Evolutionary conservation across 2,113 vertebrate genomes (phyloP).

Genomic region (Eolophus roseicapilla): DNA sequence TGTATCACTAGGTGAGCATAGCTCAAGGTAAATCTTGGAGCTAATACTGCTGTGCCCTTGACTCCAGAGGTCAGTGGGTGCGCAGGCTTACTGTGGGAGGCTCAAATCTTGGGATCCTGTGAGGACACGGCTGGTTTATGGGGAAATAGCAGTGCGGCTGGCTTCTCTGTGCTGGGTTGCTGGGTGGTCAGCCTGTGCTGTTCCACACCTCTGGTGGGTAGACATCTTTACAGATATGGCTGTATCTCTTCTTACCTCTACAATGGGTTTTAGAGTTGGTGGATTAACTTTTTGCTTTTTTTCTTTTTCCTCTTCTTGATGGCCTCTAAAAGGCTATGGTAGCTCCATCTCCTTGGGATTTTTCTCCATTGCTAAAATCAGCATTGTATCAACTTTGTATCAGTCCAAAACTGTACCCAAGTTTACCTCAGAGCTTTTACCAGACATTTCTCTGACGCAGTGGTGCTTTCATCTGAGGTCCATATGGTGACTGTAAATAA

Average conservation of each 20-base stretch:
- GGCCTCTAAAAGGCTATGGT: neutral
- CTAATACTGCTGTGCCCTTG: neutral
- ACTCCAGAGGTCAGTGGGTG: neutral
- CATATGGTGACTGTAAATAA: neutral
- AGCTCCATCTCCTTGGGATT: neutral
- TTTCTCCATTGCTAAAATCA: neutral
- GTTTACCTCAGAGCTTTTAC: neutral
- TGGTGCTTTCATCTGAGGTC: neutral
- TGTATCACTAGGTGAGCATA: neutral
- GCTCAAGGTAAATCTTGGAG: neutral
- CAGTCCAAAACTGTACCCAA: neutral
- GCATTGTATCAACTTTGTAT: neutral
- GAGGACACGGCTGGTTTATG: neutral
- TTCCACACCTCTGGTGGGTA: neutral
- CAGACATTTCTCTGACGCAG: neutral
- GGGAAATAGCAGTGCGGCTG: neutral
- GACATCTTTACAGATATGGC: neutral
- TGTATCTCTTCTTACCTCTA: neutral
- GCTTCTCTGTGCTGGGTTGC: neutral
- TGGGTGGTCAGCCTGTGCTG: neutral
- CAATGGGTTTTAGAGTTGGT: rapidly evolving
- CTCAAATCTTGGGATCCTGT: neutral
- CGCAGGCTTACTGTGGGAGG: neutral
- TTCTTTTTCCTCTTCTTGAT: neutral
- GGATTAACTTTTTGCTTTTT: neutral